phyloP scores from a whole-genome alignment of 2,888 invertebrate genomes.

The Eumacrocentrus americanus region DNA sequence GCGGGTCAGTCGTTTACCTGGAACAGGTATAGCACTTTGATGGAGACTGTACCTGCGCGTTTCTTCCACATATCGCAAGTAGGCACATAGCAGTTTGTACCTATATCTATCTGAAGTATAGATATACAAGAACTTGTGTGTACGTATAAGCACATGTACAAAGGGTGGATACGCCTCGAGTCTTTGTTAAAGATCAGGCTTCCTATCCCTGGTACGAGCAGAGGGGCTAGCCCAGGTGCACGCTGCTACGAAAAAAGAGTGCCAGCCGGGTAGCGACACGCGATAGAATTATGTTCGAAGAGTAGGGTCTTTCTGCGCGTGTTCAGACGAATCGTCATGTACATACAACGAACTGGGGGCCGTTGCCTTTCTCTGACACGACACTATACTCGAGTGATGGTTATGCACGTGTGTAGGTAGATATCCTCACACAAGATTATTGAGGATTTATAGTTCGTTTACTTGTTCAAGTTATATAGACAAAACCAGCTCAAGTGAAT shows the following conservation, averaged over 20 bases:
- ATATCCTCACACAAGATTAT: too few species aligned
- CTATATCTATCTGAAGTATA: too few species aligned
- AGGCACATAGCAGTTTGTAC: too few species aligned
- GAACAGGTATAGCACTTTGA: constrained; percentile 11
- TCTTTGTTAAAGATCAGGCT: constrained; percentile 22
- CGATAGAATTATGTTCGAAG: constrained; percentile 21
- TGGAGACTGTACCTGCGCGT: neutral
- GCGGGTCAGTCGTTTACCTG: constrained; percentile 25
- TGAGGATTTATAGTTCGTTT: too few species aligned
- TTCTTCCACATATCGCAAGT: neutral
- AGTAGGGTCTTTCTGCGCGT: neutral
- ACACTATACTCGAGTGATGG: too few species aligned
- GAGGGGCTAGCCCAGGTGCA: neutral
- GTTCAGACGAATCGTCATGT: neutral
- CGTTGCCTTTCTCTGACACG: constrained; percentile 1
- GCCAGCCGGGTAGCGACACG: constrained; percentile 14
- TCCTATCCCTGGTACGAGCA: constrained; percentile 24
- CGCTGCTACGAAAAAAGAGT: constrained; percentile 6
- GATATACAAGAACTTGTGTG: too few species aligned
- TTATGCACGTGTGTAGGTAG: too few species aligned
- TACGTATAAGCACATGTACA: neutral
- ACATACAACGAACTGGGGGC: neutral
- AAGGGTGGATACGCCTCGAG: constrained; percentile 10
- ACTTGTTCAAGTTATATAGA: too few species aligned
- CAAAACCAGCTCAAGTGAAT: too few species aligned